Evolutionary conservation across 1,140 invertebrate genomes (phyloP), one percentile per base, ranked within the genome.

Genomic region (Aphidius gifuensis): DNA sequence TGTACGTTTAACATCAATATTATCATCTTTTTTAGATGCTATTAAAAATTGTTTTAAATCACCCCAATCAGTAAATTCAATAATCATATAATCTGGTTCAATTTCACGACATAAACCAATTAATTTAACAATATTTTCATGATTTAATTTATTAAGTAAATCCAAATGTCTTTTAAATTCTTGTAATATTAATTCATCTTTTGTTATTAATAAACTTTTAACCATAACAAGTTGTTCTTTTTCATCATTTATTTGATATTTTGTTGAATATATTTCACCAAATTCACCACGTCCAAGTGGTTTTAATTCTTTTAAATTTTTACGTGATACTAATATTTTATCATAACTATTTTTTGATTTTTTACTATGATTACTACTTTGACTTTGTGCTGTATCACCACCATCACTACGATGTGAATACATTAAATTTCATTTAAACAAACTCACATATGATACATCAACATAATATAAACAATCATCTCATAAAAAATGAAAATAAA

Each of bases 51-150:
- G 93, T 68, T 96, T 97, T 56, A 96, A 81, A 76, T 96, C 94
- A n/a, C 94, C 94, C 94, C 94, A 96, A 72, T 97, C 94, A 32
- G 92, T 94, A 72, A 94, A 92, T 73, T 97, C 93, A 5, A 95
- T 79, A 11, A 97, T 87, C 85, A 97, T 88, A 71, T 90, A 93
- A 73, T 94, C 90, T 0, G 93, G 93, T 64, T 95, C 91, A 9
- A 86, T 83, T 56, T 95, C 92, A 43, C 88, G 83, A 75, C 92
- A 94, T 51, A 96, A 80, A 0, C 92, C 94, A 48, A 93, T 81
- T 7, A 97, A 78, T 53, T 87, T 87, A 0, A 86, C 87, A 0
- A 97, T 84, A 72, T 93, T 89, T 51, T 90, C 88, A 75, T 96
- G 92, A 16, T 88, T 87, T 6, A 94, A 77, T 67, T 90, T 89